A percentile compares a stretch with the other conserved stretches of the same genome.
Conservation (phyloP, 2,888 invertebrate species). For the Taenaris catops region DNA sequence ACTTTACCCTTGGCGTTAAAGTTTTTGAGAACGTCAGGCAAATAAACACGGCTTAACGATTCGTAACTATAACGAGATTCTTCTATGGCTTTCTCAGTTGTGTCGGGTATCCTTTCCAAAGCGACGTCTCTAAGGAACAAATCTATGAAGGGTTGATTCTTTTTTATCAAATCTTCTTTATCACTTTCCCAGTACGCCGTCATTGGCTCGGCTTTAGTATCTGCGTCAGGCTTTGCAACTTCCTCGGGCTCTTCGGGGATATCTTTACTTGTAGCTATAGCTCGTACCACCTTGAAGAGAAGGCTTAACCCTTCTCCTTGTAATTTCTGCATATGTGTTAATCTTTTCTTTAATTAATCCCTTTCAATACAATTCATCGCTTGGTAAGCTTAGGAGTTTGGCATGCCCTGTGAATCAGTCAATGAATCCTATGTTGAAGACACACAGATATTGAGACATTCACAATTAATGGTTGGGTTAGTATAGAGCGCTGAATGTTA, state of each 20-base stretch:
- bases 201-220: conserved; percentile 54
- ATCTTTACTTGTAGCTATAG: conserved; percentile 41
- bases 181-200: conserved; percentile 71
- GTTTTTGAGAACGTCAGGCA: conserved; percentile 51
- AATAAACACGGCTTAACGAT: conserved; percentile 47
- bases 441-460: conserved; percentile 72
- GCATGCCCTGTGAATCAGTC: conserved; percentile 77
- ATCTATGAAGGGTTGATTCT: conserved; percentile 59
- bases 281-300: conserved; percentile 56
- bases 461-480: conserved; percentile 48
- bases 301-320: conserved; percentile 66
- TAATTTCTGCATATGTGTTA: conserved; percentile 69
- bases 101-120: conserved; percentile 61
- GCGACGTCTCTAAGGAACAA: conserved; percentile 51
- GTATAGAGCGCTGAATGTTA: conserved; percentile 45
- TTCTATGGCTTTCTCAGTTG: conserved; percentile 54
- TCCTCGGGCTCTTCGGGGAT: conserved; percentile 42
- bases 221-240: conserved; percentile 27
- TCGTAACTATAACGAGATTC: conserved; percentile 69
- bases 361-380: conserved; percentile 60
- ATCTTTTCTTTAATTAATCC: conserved; percentile 48
- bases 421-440: conserved; percentile 76
- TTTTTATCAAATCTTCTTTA: conserved; percentile 45
- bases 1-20: conserved; percentile 61
- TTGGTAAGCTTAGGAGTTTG: conserved; percentile 60